These are phyloP conservation scores for Luscinia luscinia DNA, from an alignment of 2,797 vertebrate species.

Conservation along the genomic window DNA sequence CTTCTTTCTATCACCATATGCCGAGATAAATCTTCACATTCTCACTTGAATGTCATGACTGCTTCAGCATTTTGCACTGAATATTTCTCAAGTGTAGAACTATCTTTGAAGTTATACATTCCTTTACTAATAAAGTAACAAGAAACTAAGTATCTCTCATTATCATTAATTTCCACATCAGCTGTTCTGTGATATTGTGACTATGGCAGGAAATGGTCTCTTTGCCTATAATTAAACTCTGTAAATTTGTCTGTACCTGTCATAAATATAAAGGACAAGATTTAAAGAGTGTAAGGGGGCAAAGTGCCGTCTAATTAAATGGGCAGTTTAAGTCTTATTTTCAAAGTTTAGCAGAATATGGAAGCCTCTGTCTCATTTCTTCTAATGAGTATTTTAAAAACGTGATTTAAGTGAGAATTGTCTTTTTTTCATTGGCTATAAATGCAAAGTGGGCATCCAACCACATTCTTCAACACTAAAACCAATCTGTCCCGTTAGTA, in stretches of 20 bases:
- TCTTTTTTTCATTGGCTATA: background rate
- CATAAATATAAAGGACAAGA: background rate
- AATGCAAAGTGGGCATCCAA: background rate
- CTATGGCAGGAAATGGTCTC: background rate
- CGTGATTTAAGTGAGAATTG: background rate
- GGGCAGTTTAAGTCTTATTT: background rate
- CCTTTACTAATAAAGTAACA: background rate
- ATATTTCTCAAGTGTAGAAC: background rate
- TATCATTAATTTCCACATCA: background rate
- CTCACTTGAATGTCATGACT: constrained; percentile 26
- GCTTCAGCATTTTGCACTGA: constrained; percentile 35
- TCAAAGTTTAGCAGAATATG: background rate
- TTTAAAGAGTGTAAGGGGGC: background rate
- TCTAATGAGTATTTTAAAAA: background rate
- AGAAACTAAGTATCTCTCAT: background rate
- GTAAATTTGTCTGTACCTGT: background rate
- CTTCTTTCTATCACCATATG: constrained; percentile 16
- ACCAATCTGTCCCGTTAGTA: background rate
- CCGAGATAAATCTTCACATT: constrained; percentile 13
- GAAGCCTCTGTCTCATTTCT: background rate
- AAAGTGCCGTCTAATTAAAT: background rate
- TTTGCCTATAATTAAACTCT: background rate
- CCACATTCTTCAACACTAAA: background rate
- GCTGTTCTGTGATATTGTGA: background rate
- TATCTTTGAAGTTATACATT: background rate